Evolutionary conservation across 2,113 vertebrate genomes (phyloP).

Genomic region (Sinocyclocheilus maitianheensis): DNA sequence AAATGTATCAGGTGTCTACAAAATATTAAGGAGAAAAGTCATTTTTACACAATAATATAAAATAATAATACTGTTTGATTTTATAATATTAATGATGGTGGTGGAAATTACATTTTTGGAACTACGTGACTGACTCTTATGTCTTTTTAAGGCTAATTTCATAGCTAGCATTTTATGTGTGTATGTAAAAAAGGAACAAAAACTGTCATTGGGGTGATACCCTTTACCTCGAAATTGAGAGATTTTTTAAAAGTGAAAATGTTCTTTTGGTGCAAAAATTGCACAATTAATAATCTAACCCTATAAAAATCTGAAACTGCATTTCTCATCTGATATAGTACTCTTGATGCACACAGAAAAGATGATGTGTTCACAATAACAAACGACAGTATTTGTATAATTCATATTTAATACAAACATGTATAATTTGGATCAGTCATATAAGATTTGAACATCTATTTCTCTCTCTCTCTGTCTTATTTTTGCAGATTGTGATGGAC

Average conservation of each 20-base stretch:
- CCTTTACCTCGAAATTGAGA: no score
- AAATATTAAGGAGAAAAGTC: no score
- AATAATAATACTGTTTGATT: no score
- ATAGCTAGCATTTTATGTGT: neutral
- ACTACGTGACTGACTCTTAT: neutral
- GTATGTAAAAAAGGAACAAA: neutral
- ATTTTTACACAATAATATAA: no score
- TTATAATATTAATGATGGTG: neutral
- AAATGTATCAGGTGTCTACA: no score
- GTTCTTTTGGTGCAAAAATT: no score
- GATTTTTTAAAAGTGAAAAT: no score
- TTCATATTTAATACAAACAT: constrained; percentile 19
- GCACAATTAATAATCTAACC: no score
- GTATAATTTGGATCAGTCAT: neutral
- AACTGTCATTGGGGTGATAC: no score
- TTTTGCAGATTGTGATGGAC: constrained; percentile 60
- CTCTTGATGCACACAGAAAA: neutral
- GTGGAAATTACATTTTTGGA: neutral
- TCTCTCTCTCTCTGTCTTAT: neutral
- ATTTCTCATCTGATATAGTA: neutral
- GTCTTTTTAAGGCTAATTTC: neutral
- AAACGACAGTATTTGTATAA: neutral
- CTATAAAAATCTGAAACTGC: no score
- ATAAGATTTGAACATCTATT: neutral
- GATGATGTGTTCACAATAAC: neutral